Evolutionary conservation across 2,888 invertebrate species (phyloP), one percentile per base, ranked within the genome.

Genomic region (Rhagophthalmus giganteus): DNA sequence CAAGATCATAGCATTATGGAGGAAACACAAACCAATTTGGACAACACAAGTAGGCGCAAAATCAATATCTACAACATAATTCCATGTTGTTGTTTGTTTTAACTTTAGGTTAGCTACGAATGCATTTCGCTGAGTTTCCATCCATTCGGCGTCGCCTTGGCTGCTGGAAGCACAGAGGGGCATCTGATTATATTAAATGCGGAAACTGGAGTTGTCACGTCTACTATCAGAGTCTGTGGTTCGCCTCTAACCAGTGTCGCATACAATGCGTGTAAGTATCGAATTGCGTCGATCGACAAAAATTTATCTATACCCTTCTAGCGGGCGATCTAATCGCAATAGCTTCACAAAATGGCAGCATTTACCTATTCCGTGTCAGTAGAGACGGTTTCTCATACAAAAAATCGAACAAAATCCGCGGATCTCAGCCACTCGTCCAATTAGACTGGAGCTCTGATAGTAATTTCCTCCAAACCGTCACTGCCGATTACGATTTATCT

Each of bases 401-500:
- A 69, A 91, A 92, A 69, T 88, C 88, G 8, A 91, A 91, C 68
- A 92, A 91, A 75, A 91, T 92, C 51, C 80, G 91, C 9, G 92
- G 92, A 0, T 84, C 88, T 0, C 92, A 92, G 67, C 88, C 91
- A 0, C 77, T 94, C 2, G 85, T 88, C 51, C 91, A 93, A 65
- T 76, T 94, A 41, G 94, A 94, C 71, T 94, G 94, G 94, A 93
- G 94, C 71, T 84, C 87, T 27, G 94, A 94, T 68, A 90, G 92
- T 46, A 87, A 85, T 69, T 91, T 85, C 70, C 76, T 95, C 48
- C 94, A 94, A 76, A 90, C 92, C 0, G 91, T 90, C 40, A 91
- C 94, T 9, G 88, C 90, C 49, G 94, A 94, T 70, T 92, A 91
- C 63, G 94, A 94, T 71, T 76, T 93, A 38, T 81, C 88, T 2